Base-by-base conservation (phyloP, 2,113 vertebrate species). In the Leptobrachium leishanense region DNA sequence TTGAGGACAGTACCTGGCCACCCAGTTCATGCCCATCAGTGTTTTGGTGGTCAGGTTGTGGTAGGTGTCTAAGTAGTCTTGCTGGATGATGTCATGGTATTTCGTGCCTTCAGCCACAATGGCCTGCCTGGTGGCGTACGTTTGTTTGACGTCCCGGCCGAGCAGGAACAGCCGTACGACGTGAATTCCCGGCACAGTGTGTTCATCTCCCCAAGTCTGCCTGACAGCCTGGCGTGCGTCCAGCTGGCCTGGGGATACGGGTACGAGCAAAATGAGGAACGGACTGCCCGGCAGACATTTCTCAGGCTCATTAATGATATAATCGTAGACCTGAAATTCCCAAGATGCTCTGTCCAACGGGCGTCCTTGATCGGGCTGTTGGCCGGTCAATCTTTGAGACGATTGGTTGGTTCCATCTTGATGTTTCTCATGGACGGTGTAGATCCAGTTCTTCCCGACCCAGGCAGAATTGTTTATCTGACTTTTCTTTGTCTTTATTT, bases 21-120 rank as follows among this genome's bases (percentile, higher is more conserved):
- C 43, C 82, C 82, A 83, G 13, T 82, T n/a, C 55, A 83, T 42
- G 2, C 82, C 82, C 82, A 83, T 76, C 15, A 83, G 43, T 1
- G 78, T 76, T 63, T 83, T 83, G 20, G 82, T 44, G 2, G 79
- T 76, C 20, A 83, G 53, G 43, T 83, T 83, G 44, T 76, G 41
- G 40, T 83, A 83, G n/a, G 77, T 82, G 67, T 83, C 82, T 68
- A 82, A 3, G 67, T 15, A 83, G 20, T 83, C 67, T 59, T 83
- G 78, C 41, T 82, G 79, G 42, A 83, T 70, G 57, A 83, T 79
- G 54, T 83, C 82, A 73, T 74, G 75, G 12, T 81, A 68, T n/a
- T 64, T 15, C 6, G 13, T 50, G 39, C 77, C 82, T 75, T 83
- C 82, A 63, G 11, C 11, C 0, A 64, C 11, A 40, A 83, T 68